phyloP scores from a whole-genome alignment of 1,140 invertebrate genomes.

The Orius insidiosus region DNA sequence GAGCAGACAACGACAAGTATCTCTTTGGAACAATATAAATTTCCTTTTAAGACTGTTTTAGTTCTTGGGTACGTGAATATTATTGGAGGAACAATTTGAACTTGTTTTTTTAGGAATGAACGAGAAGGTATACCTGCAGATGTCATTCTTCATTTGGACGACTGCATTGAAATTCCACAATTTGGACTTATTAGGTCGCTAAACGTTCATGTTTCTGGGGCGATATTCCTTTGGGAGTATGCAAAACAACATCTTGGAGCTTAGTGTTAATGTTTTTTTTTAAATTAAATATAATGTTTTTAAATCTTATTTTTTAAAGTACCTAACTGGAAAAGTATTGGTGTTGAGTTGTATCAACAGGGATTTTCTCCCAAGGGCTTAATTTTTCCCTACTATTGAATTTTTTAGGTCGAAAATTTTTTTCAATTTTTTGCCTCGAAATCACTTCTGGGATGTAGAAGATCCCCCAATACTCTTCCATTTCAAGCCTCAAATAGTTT shows the following conservation, averaged over 20 bases:
- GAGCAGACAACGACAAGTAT: conserved; percentile 80
- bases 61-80: conserved; percentile 58
- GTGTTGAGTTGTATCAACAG: no score
- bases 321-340: no score
- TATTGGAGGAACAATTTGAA: not conserved
- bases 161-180: conserved; percentile 85
- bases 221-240: conserved; percentile 80
- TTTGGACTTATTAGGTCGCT: conserved; percentile 69
- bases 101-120: conserved; percentile 56
- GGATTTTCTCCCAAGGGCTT: no score
- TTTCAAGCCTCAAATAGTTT: no score
- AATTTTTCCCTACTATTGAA: no score
- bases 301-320: no score
- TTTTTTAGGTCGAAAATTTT: no score
- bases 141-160: conserved; percentile 67
- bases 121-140: conserved; percentile 82
- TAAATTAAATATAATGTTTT: not conserved
- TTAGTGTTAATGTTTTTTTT: conserved; percentile 1
- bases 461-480: no score
- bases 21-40: conserved; percentile 50
- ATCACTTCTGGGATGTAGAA: no score
- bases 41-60: conserved; percentile 64
- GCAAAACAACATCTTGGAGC: conserved; percentile 46
- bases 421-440: no score
- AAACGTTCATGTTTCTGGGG: conserved; percentile 90